These are phyloP conservation scores for Donacobius atricapilla DNA, from an alignment of 2,113 vertebrate species.

Conservation along the genomic window DNA sequence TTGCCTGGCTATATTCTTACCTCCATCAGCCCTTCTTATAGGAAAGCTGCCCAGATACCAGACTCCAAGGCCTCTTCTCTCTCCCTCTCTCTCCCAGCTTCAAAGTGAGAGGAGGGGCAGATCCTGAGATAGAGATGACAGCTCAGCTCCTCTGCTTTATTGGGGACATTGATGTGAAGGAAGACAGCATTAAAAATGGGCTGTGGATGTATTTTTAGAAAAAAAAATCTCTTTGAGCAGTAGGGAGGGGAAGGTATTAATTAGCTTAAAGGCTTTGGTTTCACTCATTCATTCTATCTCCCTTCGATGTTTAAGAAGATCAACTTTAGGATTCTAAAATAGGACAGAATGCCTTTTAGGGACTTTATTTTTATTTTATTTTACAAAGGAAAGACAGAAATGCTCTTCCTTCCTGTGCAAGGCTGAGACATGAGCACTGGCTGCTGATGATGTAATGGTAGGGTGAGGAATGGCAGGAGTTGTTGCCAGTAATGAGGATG, in stretches of 20 bases:
- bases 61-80: neutral
- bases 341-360: slow-evolving; percentile 44
- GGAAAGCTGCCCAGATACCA: neutral
- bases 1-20: neutral
- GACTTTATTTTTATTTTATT: slow-evolving; percentile 15
- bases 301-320: slow-evolving; percentile 39
- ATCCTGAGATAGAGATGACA: slow-evolving; percentile 13
- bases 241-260: slow-evolving; percentile 54
- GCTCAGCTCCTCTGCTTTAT: slow-evolving; percentile 24
- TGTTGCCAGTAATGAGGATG: neutral
- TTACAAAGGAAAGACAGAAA: neutral
- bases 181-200: slow-evolving; percentile 39
- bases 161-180: slow-evolving; percentile 21
- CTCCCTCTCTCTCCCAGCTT: neutral
- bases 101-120: neutral
- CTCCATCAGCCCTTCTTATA: neutral
- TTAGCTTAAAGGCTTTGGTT: slow-evolving; percentile 67
- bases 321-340: slow-evolving; percentile 55
- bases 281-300: slow-evolving; percentile 24
- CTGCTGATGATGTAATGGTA: neutral
- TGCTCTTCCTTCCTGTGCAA: neutral
- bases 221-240: slow-evolving; percentile 5
- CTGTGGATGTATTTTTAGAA: slow-evolving; percentile 56
- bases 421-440: neutral
- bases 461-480: neutral